Evolutionary conservation across 2,113 vertebrate species (phyloP).

Genomic region (Uria aalge): DNA sequence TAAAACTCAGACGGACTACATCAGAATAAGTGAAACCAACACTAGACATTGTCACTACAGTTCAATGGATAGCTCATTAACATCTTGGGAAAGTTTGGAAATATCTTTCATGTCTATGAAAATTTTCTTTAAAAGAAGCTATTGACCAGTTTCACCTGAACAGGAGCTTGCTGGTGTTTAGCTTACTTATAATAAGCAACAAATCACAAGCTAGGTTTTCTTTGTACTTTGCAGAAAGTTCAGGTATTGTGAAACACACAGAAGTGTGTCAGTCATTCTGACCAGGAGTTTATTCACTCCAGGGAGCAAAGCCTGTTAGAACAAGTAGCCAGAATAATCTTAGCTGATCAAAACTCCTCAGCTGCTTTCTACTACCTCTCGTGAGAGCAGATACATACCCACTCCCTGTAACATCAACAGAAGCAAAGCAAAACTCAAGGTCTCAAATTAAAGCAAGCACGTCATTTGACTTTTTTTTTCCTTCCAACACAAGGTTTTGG

Average conservation of each 20-base stretch:
- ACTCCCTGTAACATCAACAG: background rate
- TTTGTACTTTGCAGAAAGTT: background rate
- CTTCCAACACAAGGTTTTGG: background rate
- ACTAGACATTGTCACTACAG: background rate
- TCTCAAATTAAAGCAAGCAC: background rate
- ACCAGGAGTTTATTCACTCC: background rate
- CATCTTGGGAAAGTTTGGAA: background rate
- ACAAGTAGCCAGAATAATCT: background rate
- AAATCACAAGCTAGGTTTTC: background rate
- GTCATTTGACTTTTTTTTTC: background rate
- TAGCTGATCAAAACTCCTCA: background rate
- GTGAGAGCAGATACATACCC: background rate
- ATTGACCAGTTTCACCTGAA: background rate
- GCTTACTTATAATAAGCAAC: background rate
- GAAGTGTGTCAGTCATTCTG: background rate
- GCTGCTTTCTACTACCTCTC: background rate
- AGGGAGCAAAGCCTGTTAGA: background rate
- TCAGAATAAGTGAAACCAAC: background rate
- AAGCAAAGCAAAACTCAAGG: background rate
- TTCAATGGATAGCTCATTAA: background rate
- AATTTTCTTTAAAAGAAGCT: background rate
- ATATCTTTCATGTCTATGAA: background rate
- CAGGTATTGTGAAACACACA: background rate
- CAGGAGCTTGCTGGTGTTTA: background rate
- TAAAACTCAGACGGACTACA: background rate